These are phyloP conservation scores for Caenorhabditis brenneri DNA, from an alignment of 1,140 invertebrate genomes.

Conservation along the genomic window DNA sequence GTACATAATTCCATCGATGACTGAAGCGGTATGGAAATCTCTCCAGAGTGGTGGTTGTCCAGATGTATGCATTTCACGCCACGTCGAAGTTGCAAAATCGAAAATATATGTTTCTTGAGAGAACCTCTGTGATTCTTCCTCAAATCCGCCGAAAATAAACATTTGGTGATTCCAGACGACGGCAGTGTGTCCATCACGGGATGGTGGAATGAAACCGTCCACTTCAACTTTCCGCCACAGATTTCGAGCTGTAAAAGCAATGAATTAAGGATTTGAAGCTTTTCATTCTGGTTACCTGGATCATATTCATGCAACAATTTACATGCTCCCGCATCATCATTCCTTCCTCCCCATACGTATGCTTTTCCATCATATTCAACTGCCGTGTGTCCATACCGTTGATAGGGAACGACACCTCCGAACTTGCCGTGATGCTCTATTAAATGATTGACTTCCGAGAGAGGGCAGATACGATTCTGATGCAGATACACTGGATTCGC, in stretches of 20 bases:
- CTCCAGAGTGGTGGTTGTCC: conserved; percentile 76
- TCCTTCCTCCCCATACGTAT: conserved; percentile 88
- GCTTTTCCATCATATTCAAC: conserved; percentile 80
- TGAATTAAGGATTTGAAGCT: not conserved
- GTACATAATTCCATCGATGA: conserved; percentile 80
- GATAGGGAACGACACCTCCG: conserved; percentile 70
- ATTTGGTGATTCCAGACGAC: conserved; percentile 82
- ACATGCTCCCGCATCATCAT: conserved; percentile 80
- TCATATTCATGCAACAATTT: conserved; percentile 82
- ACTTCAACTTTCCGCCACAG: conserved; percentile 78
- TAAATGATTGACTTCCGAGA: not conserved
- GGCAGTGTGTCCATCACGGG: conserved; percentile 87
- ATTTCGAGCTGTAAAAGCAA: conserved; percentile 73
- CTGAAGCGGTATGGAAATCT: conserved; percentile 86
- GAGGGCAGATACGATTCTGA: not conserved
- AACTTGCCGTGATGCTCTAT: not conserved
- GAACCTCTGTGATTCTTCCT: conserved; percentile 81
- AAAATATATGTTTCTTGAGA: conserved; percentile 81
- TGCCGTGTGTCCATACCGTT: conserved; percentile 85
- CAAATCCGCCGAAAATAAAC: conserved; percentile 86
- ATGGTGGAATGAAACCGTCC: conserved; percentile 78
- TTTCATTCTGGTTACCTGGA: conserved; percentile 73
- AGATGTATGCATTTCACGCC: conserved; percentile 72
- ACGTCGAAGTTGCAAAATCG: conserved; percentile 79
- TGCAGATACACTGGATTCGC: not conserved